Conservation (phyloP, 2,888 invertebrate genomes). For the Cerceris rybyensis region DNA sequence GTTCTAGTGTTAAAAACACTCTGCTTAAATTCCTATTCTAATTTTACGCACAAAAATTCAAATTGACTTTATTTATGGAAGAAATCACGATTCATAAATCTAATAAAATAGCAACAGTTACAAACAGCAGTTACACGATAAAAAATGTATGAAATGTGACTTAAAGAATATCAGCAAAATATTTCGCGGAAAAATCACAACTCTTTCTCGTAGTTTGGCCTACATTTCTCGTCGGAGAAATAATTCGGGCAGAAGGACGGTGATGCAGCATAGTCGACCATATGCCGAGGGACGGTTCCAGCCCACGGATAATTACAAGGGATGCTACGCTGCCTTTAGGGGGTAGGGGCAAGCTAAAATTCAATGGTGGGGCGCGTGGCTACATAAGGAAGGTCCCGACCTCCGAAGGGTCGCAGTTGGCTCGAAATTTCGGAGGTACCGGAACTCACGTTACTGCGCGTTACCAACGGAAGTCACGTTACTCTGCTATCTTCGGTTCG, state of each 20-base stretch:
- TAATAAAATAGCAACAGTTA: background rate
- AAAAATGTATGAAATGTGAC: too few species aligned
- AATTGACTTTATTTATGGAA: too few species aligned
- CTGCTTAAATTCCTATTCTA: too few species aligned
- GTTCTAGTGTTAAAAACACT: too few species aligned
- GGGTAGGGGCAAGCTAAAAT: constrained; percentile 60
- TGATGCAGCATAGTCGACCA: constrained; percentile 65
- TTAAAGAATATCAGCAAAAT: background rate
- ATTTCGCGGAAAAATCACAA: constrained; percentile 18
- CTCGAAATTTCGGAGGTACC: constrained; percentile 61
- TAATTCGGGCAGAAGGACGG: constrained; percentile 77
- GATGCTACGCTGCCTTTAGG: constrained; percentile 72
- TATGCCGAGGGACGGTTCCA: constrained; percentile 73
- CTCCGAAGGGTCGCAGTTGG: constrained; percentile 79
- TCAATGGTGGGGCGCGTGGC: constrained; percentile 71
- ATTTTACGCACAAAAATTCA: too few species aligned
- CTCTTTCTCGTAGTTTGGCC: constrained; percentile 48
- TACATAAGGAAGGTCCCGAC: constrained; percentile 77
- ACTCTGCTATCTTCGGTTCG: background rate
- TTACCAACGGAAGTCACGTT: constrained; percentile 18
- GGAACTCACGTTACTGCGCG: constrained; percentile 16
- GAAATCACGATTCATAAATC: background rate
- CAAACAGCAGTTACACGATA: too few species aligned
- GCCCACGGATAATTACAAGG: constrained; percentile 79
- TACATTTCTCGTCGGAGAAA: constrained; percentile 57